These are phyloP conservation scores for Glaucidium brasilianum DNA, from an alignment of 2,113 vertebrate species.

Conservation along the genomic window DNA sequence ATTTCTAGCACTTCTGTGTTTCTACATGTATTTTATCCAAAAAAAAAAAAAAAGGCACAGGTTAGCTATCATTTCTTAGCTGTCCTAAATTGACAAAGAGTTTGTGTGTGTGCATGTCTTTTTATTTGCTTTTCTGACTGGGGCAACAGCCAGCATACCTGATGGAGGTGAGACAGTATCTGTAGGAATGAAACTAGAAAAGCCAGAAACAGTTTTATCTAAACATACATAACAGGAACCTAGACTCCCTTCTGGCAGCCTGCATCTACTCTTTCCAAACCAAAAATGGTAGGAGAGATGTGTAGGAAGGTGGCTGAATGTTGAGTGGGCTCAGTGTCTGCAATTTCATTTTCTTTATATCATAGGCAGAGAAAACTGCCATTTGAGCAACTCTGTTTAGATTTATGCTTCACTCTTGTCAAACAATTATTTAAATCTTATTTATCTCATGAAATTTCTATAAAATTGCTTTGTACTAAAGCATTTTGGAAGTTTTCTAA, in stretches of 20 bases:
- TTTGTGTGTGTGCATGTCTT: background rate
- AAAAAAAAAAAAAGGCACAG: background rate
- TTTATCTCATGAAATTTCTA: background rate
- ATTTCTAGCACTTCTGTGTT: background rate
- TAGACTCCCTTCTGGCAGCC: background rate
- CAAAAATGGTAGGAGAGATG: background rate
- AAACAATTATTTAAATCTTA: background rate
- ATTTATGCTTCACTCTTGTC: background rate
- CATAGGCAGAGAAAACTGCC: background rate
- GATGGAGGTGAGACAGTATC: background rate
- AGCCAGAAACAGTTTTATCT: background rate
- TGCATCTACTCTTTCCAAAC: background rate
- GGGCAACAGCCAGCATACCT: background rate
- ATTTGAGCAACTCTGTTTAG: background rate
- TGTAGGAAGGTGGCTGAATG: background rate
- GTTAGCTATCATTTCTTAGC: background rate
- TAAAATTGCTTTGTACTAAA: background rate
- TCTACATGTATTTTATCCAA: background rate
- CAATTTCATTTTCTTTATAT: background rate
- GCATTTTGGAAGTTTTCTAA: background rate
- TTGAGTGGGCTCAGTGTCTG: background rate
- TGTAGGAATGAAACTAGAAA: background rate
- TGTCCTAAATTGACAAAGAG: background rate
- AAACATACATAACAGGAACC: background rate
- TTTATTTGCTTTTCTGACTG: background rate